Conservation (phyloP, 2,888 invertebrate species). For the Panorpa germanica region DNA sequence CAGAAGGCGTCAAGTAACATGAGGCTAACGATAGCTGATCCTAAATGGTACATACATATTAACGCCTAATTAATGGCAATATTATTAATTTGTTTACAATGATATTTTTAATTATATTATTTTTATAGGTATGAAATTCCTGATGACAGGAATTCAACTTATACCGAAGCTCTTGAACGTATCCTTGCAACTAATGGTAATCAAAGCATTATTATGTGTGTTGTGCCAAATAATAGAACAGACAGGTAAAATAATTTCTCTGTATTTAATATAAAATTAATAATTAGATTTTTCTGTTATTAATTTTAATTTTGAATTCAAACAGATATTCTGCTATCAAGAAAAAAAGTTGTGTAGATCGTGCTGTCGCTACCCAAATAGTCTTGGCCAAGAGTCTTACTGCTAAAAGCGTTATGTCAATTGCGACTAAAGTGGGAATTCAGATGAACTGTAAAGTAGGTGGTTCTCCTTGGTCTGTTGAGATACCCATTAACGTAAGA, state of each 20-base stretch:
- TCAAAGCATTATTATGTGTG: conserved; percentile 43
- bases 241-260: conserved; percentile 44
- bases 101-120: conserved; percentile 6
- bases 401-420: conserved; percentile 53
- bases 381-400: too few species aligned
- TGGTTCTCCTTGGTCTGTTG: conserved; percentile 63
- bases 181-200: conserved; percentile 29
- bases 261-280: conserved; percentile 9
- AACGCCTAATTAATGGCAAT: too few species aligned
- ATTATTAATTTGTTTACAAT: conserved; percentile 6
- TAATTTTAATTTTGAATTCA: conserved; percentile 1
- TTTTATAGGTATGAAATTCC: conserved; percentile 21
- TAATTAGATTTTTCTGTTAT: not conserved
- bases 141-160: conserved; percentile 39
- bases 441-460: conserved; percentile 68
- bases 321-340: conserved; percentile 68
- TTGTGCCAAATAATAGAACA: conserved; percentile 44
- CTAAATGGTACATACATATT: too few species aligned
- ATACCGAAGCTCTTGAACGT: conserved; percentile 36
- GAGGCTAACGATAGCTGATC: conserved; percentile 20
- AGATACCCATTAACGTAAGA: conserved; percentile 40
- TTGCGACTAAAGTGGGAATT: conserved; percentile 72
- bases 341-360: conserved; percentile 61
- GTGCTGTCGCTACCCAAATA: conserved; percentile 50
- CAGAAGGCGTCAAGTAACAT: conserved; percentile 25